Conservation (phyloP, 2,797 vertebrate genomes). For the Yasuhikotakia modesta region DNA sequence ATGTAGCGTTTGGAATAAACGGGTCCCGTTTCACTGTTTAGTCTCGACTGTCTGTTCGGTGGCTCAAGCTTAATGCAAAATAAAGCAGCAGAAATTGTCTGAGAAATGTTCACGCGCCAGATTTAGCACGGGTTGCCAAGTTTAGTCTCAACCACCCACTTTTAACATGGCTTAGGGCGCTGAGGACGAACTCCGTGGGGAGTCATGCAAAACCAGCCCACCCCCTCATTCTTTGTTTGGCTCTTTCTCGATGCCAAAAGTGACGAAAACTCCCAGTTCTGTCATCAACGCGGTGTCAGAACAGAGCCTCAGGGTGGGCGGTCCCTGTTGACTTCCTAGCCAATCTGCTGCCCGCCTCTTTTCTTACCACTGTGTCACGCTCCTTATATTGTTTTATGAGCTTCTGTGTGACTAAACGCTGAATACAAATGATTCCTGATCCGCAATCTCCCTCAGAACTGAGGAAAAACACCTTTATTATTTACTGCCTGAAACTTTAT, state of each 20-base stretch:
- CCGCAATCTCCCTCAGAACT: not conserved
- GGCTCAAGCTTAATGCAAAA: conserved; percentile 33
- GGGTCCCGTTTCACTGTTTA: conserved; percentile 1
- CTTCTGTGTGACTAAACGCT: no score
- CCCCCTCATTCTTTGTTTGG: conserved; percentile 75
- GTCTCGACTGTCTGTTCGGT: conserved; percentile 17
- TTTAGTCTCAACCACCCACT: conserved; percentile 75
- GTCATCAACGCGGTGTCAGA: conserved; percentile 69
- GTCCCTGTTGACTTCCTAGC: conserved; percentile 75
- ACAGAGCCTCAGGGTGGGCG: conserved; percentile 73
- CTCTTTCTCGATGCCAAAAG: conserved; percentile 67
- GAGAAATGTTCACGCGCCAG: conserved; percentile 70
- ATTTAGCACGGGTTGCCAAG: conserved; percentile 72
- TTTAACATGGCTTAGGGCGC: conserved; percentile 66
- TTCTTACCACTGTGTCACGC: conserved; percentile 59
- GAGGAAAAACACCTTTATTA: not conserved
- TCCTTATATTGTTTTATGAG: conserved; percentile 8
- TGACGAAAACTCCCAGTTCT: conserved; percentile 66
- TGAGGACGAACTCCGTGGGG: conserved; percentile 68
- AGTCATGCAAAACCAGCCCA: conserved; percentile 67
- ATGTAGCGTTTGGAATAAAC: conserved; percentile 8
- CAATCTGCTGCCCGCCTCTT: conserved; percentile 67
- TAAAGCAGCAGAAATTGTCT: conserved; percentile 37
- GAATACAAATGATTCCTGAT: no score
- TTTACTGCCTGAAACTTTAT: conserved; percentile 5